phyloP scores from a whole-genome alignment of 1,140 invertebrate genomes.

The Neuroterus valhalla region DNA sequence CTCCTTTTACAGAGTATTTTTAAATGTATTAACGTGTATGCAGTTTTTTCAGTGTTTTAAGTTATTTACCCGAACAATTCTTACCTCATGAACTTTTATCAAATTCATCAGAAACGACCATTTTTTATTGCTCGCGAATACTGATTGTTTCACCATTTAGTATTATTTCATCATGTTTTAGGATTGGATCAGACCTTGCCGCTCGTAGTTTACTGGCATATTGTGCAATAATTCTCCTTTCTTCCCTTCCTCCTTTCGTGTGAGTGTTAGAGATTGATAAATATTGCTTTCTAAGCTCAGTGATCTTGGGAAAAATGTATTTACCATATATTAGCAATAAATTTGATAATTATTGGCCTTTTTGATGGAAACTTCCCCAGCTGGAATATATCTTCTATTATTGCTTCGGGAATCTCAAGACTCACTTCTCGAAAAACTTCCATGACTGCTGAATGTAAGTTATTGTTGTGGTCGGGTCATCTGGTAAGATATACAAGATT shows the following conservation, averaged over 20 bases:
- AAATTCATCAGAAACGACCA: no score
- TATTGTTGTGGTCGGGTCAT: neutral
- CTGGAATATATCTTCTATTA: neutral
- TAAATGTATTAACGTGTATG: no score
- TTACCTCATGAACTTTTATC: no score
- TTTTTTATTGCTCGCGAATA: no score
- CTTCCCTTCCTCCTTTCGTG: neutral
- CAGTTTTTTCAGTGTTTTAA: no score
- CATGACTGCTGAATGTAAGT: neutral
- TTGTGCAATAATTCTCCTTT: neutral
- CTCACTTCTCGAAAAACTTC: neutral
- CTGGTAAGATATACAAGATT: neutral
- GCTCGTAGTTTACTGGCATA: neutral
- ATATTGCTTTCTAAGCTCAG: neutral
- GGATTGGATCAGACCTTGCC: neutral
- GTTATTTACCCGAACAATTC: no score
- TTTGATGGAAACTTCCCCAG: neutral
- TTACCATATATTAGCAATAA: neutral
- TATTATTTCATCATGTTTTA: neutral
- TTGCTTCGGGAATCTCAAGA: neutral
- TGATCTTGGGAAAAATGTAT: neutral
- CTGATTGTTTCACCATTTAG: neutral
- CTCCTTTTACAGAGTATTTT: no score
- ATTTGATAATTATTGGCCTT: neutral
- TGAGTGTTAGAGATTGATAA: neutral